phyloP scores from a whole-genome alignment of 1,140 invertebrate species.

The Trypoxylus dichotomus region DNA sequence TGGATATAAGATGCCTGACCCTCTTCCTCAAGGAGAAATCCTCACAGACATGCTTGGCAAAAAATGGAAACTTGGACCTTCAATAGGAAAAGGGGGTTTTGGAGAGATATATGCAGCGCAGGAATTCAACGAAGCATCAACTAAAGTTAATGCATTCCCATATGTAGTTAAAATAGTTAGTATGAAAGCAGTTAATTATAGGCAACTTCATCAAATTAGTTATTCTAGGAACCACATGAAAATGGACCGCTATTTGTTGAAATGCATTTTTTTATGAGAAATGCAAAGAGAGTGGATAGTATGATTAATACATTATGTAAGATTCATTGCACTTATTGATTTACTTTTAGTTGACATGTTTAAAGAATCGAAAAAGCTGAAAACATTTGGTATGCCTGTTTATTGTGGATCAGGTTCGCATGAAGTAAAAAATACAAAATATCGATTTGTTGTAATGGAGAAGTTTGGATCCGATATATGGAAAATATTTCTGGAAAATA shows the following conservation, averaged over 20 bases:
- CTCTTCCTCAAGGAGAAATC: constrained; percentile 74
- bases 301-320: constrained; percentile 50
- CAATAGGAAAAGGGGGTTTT: constrained; percentile 91
- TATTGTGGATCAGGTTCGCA: constrained; percentile 83
- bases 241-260: constrained; percentile 96
- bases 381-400: constrained; percentile 81
- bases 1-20: constrained; percentile 73
- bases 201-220: neutral
- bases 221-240: constrained; percentile 79
- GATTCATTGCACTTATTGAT: constrained; percentile 31
- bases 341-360: constrained; percentile 74
- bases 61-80: constrained; percentile 82
- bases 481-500: constrained; percentile 74
- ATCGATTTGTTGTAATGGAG: constrained; percentile 91
- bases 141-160: constrained; percentile 57
- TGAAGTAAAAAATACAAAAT: constrained; percentile 73
- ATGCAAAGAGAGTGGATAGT: constrained; percentile 80
- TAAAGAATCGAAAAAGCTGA: constrained; percentile 70
- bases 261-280: constrained; percentile 91
- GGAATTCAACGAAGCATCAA: constrained; percentile 58
- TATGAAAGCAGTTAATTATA: constrained; percentile 38
- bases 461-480: constrained; percentile 89
- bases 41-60: constrained; percentile 75
- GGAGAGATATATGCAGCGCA: constrained; percentile 86
- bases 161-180: constrained; percentile 81